Evolutionary conservation across 37 sponge, comb jelly and placozoan genomes (phyloP).

Genomic region (Hexactinellida sp.): DNA sequence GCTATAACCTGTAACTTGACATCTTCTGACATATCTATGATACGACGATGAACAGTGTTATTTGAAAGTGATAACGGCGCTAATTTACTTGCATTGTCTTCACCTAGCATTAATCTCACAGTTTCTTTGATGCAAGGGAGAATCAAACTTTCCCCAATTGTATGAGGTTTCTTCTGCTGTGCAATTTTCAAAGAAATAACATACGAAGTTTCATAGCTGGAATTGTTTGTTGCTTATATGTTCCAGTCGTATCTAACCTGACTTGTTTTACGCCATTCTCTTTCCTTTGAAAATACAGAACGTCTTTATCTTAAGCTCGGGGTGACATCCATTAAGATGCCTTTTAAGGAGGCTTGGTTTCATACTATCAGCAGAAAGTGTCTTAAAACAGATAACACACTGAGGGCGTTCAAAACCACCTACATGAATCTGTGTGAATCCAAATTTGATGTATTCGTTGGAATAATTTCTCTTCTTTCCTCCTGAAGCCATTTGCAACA

Average conservation of each 20-base stretch:
- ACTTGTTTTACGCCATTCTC: background rate
- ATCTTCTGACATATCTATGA: constrained; percentile 17
- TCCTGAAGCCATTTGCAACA: background rate
- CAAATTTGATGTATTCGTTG: background rate
- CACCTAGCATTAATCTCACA: constrained; percentile 1
- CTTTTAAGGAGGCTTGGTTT: background rate
- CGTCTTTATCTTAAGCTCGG: constrained; percentile 11
- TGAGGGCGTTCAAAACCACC: constrained; percentile 12
- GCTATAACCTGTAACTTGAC: constrained; percentile 12
- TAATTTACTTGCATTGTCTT: background rate
- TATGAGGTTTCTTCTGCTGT: constrained; percentile 8
- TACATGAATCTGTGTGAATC: background rate
- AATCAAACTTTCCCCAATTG: background rate
- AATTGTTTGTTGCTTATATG: constrained; percentile 11
- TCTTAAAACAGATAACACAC: constrained; percentile 9
- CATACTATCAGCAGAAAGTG: constrained; percentile 1
- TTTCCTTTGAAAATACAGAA: constrained; percentile 15
- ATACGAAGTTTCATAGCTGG: background rate
- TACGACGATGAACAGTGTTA: constrained; percentile 13
- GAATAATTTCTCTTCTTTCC: constrained; percentile 8
- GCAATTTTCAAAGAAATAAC: constrained; percentile 15
- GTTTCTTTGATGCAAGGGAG: constrained; percentile 7
- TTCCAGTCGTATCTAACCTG: constrained; percentile 9
- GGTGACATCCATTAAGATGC: background rate
- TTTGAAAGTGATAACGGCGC: background rate